Conservation (phyloP, 2,113 vertebrate genomes). For the Oryctolagus cuniculus region mOryCun1.1 NC_091440.1:73768001-73768500, state of each 20-base stretch:
- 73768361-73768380: neutral
- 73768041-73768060: conserved; percentile 23
- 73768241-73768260: neutral
- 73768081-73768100: neutral
- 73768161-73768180: neutral
- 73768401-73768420: neutral
- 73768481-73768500: neutral
- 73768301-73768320: neutral
- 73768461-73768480: neutral
- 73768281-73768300: neutral
- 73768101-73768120: neutral
- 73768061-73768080: conserved; percentile 15
- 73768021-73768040: neutral
- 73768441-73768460: neutral
- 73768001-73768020: neutral
- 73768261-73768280: neutral
- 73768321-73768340: neutral
- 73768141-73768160: neutral
- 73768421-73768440: neutral
- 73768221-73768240: neutral
- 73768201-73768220: neutral
- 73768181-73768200: conserved; percentile 22
- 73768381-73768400: neutral
- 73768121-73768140: neutral
- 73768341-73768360: neutral